phyloP scores from a whole-genome alignment of 2,113 vertebrate genomes.

The Phyllopteryx taeniolatus region DNA sequence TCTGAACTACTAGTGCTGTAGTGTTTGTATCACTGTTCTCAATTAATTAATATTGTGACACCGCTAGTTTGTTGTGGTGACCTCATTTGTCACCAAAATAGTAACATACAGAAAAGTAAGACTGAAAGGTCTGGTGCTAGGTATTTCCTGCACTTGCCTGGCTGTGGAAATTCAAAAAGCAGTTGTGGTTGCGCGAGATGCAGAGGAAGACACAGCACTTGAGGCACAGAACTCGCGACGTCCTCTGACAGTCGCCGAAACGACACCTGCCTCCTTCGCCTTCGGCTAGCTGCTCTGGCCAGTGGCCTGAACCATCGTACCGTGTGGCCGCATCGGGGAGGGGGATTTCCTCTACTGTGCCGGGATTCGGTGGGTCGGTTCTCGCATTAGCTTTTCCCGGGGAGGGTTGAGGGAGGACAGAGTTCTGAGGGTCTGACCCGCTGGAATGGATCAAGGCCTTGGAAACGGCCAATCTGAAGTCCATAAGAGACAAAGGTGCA shows the following conservation, averaged over 20 bases:
- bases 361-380: constrained; percentile 39
- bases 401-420: constrained; percentile 59
- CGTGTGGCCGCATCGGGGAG: constrained; percentile 64
- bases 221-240: constrained; percentile 74
- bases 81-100: constrained; percentile 13
- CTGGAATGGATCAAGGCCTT: constrained; percentile 69
- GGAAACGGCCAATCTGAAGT: constrained; percentile 74
- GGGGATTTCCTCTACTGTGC: constrained; percentile 55
- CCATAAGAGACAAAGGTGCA: constrained; percentile 66
- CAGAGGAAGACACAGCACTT: constrained; percentile 80
- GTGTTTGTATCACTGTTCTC: background rate
- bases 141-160: constrained; percentile 52
- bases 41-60: background rate
- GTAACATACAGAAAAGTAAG: constrained; percentile 11
- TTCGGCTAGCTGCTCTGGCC: constrained; percentile 74
- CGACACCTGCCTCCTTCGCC: constrained; percentile 71
- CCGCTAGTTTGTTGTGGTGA: background rate
- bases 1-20: background rate
- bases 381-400: constrained; percentile 32
- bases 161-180: constrained; percentile 77
- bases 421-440: constrained; percentile 55
- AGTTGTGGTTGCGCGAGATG: constrained; percentile 77
- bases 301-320: constrained; percentile 75
- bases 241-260: constrained; percentile 71
- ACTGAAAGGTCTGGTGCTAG: background rate